Conservation (phyloP, 2,797 vertebrate genomes). For the Prionace glauca region DNA sequence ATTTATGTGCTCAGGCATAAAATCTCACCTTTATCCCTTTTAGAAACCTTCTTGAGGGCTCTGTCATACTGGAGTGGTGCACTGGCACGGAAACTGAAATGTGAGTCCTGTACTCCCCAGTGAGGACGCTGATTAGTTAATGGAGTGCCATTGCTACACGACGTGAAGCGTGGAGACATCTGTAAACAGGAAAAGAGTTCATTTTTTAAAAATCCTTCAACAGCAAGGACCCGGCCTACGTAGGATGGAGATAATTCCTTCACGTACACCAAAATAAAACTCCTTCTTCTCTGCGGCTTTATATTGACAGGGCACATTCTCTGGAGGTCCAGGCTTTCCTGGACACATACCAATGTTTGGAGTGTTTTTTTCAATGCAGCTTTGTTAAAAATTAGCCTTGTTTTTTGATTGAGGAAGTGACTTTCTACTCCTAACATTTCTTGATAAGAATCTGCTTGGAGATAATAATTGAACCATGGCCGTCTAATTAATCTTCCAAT, state of each 20-base stretch:
- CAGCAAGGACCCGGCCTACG: not conserved
- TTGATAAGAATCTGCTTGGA: not conserved
- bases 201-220: too few species aligned
- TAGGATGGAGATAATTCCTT: not conserved
- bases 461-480: not conserved
- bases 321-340: not conserved
- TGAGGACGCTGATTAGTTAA: fast-evolving
- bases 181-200: not conserved
- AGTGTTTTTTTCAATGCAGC: not conserved
- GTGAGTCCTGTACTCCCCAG: fast-evolving
- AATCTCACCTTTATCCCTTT: slow-evolving; percentile 50
- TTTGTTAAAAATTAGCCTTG: not conserved
- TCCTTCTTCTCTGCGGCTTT: not conserved
- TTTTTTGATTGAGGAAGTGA: not conserved
- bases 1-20: slow-evolving; percentile 30
- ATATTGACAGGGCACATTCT: not conserved
- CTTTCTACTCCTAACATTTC: not conserved
- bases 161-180: slow-evolving; percentile 22
- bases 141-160: not conserved
- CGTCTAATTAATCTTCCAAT: not conserved
- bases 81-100: not conserved
- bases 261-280: not conserved
- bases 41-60: not conserved
- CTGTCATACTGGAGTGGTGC: not conserved
- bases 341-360: not conserved